These are phyloP conservation scores for Harpagus bidentatus DNA, from an alignment of 2,113 vertebrate species.

Conservation along the genomic window DNA sequence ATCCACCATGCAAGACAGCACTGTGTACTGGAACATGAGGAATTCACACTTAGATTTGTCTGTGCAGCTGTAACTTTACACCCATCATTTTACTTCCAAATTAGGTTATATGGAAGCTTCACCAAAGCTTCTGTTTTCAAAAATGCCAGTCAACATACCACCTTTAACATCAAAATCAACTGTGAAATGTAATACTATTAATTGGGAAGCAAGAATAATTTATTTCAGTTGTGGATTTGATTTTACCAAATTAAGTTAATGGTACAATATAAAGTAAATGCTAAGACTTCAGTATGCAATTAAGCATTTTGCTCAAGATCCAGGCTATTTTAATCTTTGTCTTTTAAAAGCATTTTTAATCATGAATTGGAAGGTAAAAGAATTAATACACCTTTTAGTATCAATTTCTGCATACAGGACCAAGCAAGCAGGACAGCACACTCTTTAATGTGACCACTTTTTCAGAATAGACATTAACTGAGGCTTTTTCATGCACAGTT, in stretches of 20 bases:
- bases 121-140: background rate
- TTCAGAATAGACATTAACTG: constrained; percentile 59
- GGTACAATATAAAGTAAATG: background rate
- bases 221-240: background rate
- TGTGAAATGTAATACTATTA: background rate
- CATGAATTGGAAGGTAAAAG: background rate
- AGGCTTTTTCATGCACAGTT: constrained; percentile 89
- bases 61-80: background rate
- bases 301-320: background rate
- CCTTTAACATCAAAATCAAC: background rate
- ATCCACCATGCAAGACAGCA: background rate
- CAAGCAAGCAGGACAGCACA: background rate
- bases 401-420: background rate
- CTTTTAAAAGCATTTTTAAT: background rate
- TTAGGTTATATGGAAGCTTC: background rate
- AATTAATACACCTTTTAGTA: background rate
- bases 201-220: background rate
- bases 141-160: background rate
- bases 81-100: background rate
- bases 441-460: background rate
- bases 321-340: background rate
- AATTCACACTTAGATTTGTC: background rate
- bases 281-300: background rate
- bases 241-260: background rate
- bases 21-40: background rate